Percentiles rank a stretch among this genome's conserved stretches.
Evolutionary conservation across 2,113 vertebrate species (phyloP).

Genomic region (Acanthisitta chloris): DNA sequence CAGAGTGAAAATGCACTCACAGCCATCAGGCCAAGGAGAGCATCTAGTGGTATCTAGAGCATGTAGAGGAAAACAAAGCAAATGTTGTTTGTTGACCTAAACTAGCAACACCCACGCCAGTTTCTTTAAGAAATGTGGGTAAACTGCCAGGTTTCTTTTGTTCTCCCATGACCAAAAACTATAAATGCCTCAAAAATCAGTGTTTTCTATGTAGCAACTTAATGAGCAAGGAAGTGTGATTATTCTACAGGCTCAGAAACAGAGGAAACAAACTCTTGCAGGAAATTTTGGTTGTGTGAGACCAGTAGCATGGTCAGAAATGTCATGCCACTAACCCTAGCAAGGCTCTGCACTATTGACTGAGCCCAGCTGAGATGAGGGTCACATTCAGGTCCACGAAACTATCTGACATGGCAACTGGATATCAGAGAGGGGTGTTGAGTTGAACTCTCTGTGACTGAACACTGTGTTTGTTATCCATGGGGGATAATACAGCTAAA

Average conservation of each 20-base stretch:
- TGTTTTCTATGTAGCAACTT: background rate
- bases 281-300: background rate
- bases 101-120: background rate
- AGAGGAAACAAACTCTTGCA: background rate
- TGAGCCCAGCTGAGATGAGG: accelerated
- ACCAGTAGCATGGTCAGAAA: background rate
- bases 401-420: background rate
- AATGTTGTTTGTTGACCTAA: background rate
- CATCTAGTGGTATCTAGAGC: background rate
- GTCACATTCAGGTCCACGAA: background rate
- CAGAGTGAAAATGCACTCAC: background rate
- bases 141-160: background rate
- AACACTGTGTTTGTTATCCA: background rate
- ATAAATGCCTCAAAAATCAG: background rate
- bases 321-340: background rate
- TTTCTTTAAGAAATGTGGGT: background rate
- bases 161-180: background rate
- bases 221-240: background rate
- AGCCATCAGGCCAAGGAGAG: background rate
- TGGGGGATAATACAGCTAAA: background rate
- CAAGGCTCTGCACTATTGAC: background rate
- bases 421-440: background rate
- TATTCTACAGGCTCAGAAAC: background rate
- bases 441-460: background rate
- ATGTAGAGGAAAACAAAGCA: background rate